Conservation (phyloP, 1,140 invertebrate genomes). For the Telenomus remus region DNA sequence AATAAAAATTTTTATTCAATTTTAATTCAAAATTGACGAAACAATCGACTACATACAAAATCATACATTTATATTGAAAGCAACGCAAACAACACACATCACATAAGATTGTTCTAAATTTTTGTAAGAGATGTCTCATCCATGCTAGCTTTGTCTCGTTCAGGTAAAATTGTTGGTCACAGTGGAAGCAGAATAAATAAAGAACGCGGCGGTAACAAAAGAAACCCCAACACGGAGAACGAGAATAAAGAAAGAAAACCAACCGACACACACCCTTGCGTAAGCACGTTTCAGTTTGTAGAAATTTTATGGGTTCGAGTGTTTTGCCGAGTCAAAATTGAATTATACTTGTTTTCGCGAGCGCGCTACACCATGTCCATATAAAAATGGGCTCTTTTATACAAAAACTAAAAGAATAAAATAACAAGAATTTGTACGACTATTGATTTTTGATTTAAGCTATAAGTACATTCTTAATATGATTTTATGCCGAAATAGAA, state of each 20-base stretch:
- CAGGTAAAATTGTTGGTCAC: too few relatives aligned
- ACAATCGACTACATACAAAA: too few relatives aligned
- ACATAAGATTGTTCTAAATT: too few relatives aligned
- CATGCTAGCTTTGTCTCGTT: too few relatives aligned
- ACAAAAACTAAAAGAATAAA: constrained; percentile 9
- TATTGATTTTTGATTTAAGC: constrained; percentile 35
- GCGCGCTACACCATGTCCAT: constrained; percentile 3
- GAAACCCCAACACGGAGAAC: too few relatives aligned
- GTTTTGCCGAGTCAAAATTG: constrained; percentile 43
- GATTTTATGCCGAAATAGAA: background rate
- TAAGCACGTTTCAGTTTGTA: constrained; percentile 26
- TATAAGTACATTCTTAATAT: constrained; percentile 23
- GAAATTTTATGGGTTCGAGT: constrained; percentile 49
- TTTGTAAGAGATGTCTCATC: too few relatives aligned
- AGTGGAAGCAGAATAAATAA: too few relatives aligned
- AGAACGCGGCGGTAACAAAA: too few relatives aligned
- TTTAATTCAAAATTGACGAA: too few relatives aligned
- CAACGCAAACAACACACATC: too few relatives aligned
- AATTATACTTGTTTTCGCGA: constrained; percentile 30
- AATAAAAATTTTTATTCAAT: too few relatives aligned
- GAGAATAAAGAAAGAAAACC: constrained; percentile 6
- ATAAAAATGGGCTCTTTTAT: constrained; percentile 17
- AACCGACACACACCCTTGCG: background rate
- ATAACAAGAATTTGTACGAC: constrained; percentile 23
- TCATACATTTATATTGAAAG: too few relatives aligned